Evolutionary conservation across 1,140 invertebrate species (phyloP).

Genomic region (Orius laevigatus): DNA sequence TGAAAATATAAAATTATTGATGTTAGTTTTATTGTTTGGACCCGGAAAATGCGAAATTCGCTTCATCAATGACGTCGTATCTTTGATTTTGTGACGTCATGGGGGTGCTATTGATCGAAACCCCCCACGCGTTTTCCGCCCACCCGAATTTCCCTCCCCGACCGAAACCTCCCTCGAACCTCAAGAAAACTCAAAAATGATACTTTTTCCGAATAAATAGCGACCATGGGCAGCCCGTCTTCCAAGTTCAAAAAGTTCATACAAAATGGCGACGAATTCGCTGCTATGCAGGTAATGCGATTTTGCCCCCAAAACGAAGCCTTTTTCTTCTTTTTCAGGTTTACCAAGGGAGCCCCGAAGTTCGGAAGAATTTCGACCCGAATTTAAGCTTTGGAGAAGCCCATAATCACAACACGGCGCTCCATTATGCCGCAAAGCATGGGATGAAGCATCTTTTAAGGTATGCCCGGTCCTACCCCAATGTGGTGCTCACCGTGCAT

Average conservation of each 20-base stretch:
- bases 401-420: slow-evolving; percentile 48
- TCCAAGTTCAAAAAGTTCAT: slow-evolving; percentile 55
- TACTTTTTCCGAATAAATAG: too few species aligned
- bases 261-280: slow-evolving; percentile 53
- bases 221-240: slow-evolving; percentile 46
- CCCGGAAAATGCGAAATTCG: too few species aligned
- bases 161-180: too few species aligned
- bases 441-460: slow-evolving; percentile 47
- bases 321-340: slow-evolving; percentile 23
- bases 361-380: slow-evolving; percentile 47
- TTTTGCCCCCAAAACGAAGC: too few species aligned
- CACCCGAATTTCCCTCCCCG: too few species aligned
- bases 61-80: too few species aligned
- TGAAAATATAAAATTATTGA: too few species aligned
- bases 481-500: slow-evolving; percentile 4
- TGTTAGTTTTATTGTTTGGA: too few species aligned
- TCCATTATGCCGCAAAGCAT: slow-evolving; percentile 50
- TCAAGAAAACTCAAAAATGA: too few species aligned
- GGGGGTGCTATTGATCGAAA: too few species aligned
- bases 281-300: slow-evolving; percentile 46
- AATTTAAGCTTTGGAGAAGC: slow-evolving; percentile 51
- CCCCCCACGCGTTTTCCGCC: too few species aligned
- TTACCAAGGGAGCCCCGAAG: slow-evolving; percentile 42
- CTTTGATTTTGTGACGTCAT: too few species aligned
- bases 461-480: slow-evolving; percentile 22